phyloP scores from a whole-genome alignment of 2,113 vertebrate genomes.

The Corythornis cristatus region DNA sequence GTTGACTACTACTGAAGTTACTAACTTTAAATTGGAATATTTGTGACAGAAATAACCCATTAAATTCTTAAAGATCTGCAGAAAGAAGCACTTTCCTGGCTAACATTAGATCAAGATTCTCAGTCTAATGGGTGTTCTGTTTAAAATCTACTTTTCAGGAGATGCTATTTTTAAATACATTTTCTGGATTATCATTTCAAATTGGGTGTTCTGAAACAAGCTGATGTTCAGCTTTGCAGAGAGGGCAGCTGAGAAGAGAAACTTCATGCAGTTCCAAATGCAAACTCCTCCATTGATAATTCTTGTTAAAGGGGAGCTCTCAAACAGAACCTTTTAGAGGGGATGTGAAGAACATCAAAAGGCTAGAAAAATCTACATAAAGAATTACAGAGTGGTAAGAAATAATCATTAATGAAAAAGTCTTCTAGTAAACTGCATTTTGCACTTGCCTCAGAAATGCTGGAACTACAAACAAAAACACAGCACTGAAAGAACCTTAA shows the following conservation, averaged over 20 bases:
- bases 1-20: background rate
- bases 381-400: rapidly evolving
- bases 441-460: background rate
- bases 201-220: background rate
- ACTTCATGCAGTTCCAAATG: background rate
- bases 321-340: background rate
- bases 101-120: background rate
- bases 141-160: background rate
- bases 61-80: background rate
- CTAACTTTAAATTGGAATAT: background rate
- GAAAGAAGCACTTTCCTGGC: background rate
- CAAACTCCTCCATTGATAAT: background rate
- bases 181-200: background rate
- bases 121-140: background rate
- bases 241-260: background rate
- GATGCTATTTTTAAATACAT: background rate
- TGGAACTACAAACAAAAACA: background rate
- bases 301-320: background rate
- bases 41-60: background rate
- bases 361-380: background rate
- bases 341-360: background rate
- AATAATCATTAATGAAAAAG: background rate
- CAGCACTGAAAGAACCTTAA: background rate
- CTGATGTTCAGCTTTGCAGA: background rate
- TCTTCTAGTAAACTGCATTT: background rate